Evolutionary conservation across 2,888 invertebrate genomes (phyloP).

Genomic region (Icerya purchasi): DNA sequence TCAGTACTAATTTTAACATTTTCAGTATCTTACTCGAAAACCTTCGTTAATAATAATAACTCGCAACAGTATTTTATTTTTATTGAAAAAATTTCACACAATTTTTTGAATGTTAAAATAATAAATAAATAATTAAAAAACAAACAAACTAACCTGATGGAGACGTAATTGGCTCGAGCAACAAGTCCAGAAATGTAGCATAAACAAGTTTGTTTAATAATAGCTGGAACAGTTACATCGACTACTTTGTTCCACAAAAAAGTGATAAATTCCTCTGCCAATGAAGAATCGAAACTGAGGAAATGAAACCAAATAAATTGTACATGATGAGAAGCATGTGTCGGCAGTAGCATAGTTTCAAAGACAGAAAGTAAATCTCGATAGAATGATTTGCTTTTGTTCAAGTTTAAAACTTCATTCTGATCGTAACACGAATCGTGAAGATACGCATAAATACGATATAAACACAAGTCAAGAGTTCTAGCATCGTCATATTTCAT

Average conservation of each 20-base stretch:
- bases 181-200: slow-evolving; percentile 53
- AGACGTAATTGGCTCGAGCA: slow-evolving; percentile 41
- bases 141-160: slow-evolving; percentile 31
- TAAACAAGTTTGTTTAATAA: slow-evolving; percentile 45
- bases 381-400: slow-evolving; percentile 37
- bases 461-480: slow-evolving; percentile 55
- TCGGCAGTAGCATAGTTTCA: slow-evolving; percentile 58
- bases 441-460: slow-evolving; percentile 46
- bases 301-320: slow-evolving; percentile 57
- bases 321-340: slow-evolving; percentile 57
- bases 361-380: slow-evolving; percentile 29
- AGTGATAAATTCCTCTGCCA: slow-evolving; percentile 42
- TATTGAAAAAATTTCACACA: background rate
- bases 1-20: too few relatives aligned
- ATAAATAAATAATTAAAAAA: background rate
- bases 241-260: slow-evolving; percentile 52
- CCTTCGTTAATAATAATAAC: too few relatives aligned
- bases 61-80: too few relatives aligned
- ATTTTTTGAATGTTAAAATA: background rate
- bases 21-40: too few relatives aligned
- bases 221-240: slow-evolving; percentile 37
- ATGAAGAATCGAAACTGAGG: slow-evolving; percentile 38
- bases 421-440: slow-evolving; percentile 33
- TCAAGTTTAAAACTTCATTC: slow-evolving; percentile 30
- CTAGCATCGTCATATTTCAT: slow-evolving; percentile 36